These are phyloP conservation scores for Falco biarmicus DNA, from an alignment of 2,797 vertebrate genomes.

Conservation along the genomic window DNA sequence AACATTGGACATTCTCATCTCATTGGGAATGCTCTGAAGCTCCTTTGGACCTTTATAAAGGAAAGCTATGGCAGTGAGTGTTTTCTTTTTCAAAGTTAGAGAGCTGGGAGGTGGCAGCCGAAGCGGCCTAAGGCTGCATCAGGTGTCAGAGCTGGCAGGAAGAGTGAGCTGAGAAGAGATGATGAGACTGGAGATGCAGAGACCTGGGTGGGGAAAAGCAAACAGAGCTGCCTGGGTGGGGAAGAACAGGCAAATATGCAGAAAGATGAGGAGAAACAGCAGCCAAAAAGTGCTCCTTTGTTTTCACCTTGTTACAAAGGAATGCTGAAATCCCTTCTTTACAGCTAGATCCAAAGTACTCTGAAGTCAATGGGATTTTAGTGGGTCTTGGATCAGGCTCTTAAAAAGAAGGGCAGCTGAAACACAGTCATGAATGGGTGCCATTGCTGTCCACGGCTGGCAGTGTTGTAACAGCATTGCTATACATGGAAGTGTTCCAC, in stretches of 20 bases:
- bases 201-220: conserved; percentile 44
- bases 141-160: conserved; percentile 28
- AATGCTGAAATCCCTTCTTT: conserved; percentile 35
- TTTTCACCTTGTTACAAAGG: background rate
- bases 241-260: conserved; percentile 44
- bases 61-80: background rate
- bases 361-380: background rate
- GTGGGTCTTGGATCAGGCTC: background rate
- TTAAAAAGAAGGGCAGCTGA: background rate
- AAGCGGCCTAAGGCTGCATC: background rate
- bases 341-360: background rate
- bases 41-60: background rate
- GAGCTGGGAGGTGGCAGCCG: background rate
- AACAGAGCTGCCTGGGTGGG: conserved; percentile 48
- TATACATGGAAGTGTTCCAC: conserved; percentile 71
- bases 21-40: background rate
- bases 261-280: conserved; percentile 33
- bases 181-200: background rate
- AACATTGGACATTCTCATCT: background rate
- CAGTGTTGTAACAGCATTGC: conserved; percentile 32
- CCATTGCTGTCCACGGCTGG: background rate
- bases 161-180: background rate
- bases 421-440: conserved; percentile 6
- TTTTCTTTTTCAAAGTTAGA: background rate
- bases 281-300: conserved; percentile 34